Percentiles rank a stretch among this genome's conserved stretches.
phyloP scores from a whole-genome alignment of 2,888 invertebrate species.

The Hartigia nigra region DNA sequence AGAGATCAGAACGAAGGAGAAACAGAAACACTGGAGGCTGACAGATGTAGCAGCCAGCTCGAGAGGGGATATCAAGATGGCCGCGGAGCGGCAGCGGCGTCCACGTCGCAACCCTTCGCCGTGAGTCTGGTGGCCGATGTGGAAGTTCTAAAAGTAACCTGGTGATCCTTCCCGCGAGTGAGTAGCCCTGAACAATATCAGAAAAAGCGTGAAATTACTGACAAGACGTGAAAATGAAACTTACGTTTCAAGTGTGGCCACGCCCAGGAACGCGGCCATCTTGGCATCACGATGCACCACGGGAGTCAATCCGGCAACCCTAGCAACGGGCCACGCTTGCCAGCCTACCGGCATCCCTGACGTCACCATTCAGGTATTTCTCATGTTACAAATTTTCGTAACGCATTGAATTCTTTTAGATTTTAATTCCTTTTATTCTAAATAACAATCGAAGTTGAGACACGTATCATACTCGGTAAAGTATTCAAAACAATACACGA shows the following conservation, averaged over 20 bases:
- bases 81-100: constrained; percentile 43
- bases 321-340: constrained; percentile 30
- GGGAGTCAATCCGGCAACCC: constrained; percentile 51
- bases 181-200: constrained; percentile 21
- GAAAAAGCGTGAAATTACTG: constrained; percentile 12
- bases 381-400: constrained; percentile 7
- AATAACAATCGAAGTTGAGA: not conserved
- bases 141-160: constrained; percentile 22
- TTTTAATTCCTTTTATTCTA: not conserved
- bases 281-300: constrained; percentile 55
- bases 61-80: constrained; percentile 56
- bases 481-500: not conserved
- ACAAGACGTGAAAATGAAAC: constrained; percentile 24
- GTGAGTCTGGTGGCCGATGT: constrained; percentile 30
- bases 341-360: constrained; percentile 21
- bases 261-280: constrained; percentile 64
- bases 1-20: not conserved
- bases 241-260: constrained; percentile 44
- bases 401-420: not conserved
- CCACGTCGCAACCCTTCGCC: constrained; percentile 47
- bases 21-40: constrained; percentile 38
- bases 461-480: not conserved
- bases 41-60: constrained; percentile 38
- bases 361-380: constrained; percentile 47
- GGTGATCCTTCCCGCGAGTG: constrained; percentile 42